Percentiles rank a stretch among this genome's conserved stretches.
phyloP scores from a whole-genome alignment of 2,888 invertebrate species.

The Timandra comae region DNA sequence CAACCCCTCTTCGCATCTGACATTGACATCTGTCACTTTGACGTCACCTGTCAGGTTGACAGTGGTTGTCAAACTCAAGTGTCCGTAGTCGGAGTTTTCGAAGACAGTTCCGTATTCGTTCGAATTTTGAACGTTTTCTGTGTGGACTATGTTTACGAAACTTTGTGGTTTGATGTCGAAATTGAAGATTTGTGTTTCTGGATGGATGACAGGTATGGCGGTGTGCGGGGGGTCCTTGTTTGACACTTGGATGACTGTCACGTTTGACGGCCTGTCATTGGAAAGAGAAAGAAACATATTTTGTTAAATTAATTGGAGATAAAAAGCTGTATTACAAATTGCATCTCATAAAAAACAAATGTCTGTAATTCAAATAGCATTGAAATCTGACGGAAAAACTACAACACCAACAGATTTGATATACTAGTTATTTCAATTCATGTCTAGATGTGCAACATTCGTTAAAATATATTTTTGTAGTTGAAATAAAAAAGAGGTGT shows the following conservation, averaged over 20 bases:
- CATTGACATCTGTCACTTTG: conserved; percentile 22
- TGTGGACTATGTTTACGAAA: conserved; percentile 63
- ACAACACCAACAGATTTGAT: too few relatives aligned
- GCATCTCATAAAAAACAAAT: too few relatives aligned
- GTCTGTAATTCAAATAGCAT: too few relatives aligned
- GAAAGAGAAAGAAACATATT: too few relatives aligned
- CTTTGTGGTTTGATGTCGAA: conserved; percentile 50
- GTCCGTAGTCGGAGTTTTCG: conserved; percentile 52
- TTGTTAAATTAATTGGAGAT: too few relatives aligned
- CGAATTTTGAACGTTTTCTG: conserved; percentile 37
- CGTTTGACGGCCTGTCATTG: conserved; percentile 58
- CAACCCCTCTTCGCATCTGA: conserved; percentile 30
- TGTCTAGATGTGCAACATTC: too few relatives aligned
- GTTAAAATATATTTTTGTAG: too few relatives aligned
- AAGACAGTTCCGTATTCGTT: conserved; percentile 59
- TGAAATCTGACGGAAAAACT: too few relatives aligned
- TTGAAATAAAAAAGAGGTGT: too few relatives aligned
- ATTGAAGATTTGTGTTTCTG: conserved; percentile 50
- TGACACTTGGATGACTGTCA: conserved; percentile 79
- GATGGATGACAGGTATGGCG: conserved; percentile 55
- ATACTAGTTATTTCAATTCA: too few relatives aligned
- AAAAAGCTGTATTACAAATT: too few relatives aligned
- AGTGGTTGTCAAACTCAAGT: conserved; percentile 61
- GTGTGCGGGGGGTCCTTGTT: conserved; percentile 57
- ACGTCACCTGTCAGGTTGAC: conserved; percentile 43